Evolutionary conservation across 2,888 invertebrate species (phyloP), one percentile per base, ranked within the genome.

Genomic region (Chaitophorus viminalis): DNA sequence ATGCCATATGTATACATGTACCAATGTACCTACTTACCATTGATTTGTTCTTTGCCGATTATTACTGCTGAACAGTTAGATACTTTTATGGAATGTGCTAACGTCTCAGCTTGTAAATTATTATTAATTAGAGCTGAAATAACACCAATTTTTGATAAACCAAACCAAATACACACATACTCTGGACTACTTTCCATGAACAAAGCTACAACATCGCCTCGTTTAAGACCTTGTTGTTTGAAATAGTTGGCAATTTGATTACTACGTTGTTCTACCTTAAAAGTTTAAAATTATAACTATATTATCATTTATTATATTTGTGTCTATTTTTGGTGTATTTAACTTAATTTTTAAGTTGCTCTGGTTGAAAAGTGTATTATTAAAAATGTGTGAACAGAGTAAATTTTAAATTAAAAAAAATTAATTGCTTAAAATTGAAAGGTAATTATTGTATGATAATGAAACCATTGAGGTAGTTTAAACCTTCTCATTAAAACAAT

Each of bases 91-190:
- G 93, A 93, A 90, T 94, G 94, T 3, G 91, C 90, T 33, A 94
- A 91, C 6, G 93, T 92, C 65, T 92, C 91, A 72, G 92, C 91
- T 75, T 93, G 91, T 84, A 94, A 91, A 90, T 94, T 94, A 89
- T 92, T 93, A 91, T 94, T 94, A 89, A 94, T 93, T 70, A 94
- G 92, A 0, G 94, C 94, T 6, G 93, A 91, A 68, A 91, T 90
- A 2, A 91, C 91, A 29, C 92, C 92, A 76, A 91, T 90, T 91
- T 94, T 94, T 36, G 93, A 92, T 88, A 94, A 91, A 1, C 94
- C 94, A 46, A 94, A 91, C 94, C 94, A 94, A 39, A 93, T 91
- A 77, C 92, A 92, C 5, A 94, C 93, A 90, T 93, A 94, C 90
- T 94, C 93, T 1, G 93, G 93, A 8, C 93, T 90, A 90, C 93